Base-by-base conservation (phyloP, 1,140 invertebrate species). In the Dermatophagoides farinae region DNA sequence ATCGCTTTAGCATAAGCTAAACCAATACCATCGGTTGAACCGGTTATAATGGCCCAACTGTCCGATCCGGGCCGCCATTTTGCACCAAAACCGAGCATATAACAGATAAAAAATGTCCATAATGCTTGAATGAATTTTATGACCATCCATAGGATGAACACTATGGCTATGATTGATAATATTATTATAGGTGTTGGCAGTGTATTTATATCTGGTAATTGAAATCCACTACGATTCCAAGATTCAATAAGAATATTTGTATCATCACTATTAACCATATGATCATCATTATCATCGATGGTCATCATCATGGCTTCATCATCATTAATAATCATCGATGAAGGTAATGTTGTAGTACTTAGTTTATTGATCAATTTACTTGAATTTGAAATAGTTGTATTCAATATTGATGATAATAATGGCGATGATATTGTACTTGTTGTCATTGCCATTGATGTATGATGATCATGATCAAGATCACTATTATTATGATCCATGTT, bases 1-100 rank as follows among this genome's bases (percentile, higher is more conserved):
- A 95, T 70, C 82, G 85, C 70, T 41, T 81, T 78, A 2, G 85
- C 84, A 70, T 85, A 92, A 1, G 85, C 85, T 72, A 85, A 87
- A n/a, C 89, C 89, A 66, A 93, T 81, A 10, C 89, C 89, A 77
- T 92, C 88, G 6, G 89, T 92, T 0, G 84, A 80, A 37, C 89
- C 89, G 38, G 89, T 93, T 0, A 92, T 74, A 61, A 93, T 85
- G 25, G 61, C 61, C 61, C 61, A 62, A 18, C 18, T 37, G 20
- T 57, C 46, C 2, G 54, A 40, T 8, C 53, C 23, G 1, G 31
- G 31, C 6, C 54, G 39, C 52, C 43, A 62, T 22, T 60, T 40
- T 1, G 44, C 60, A 38, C 60, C 43, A 9, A 39, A 40, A 38
- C 52, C 51, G 2, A 58, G 16, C 18, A 61, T 37, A 38, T 55